Evolutionary conservation across 92 coral and sea anemone species (phyloP), one percentile per base, ranked within the genome.

Genomic region (Chrysogorgia sp.): DNA sequence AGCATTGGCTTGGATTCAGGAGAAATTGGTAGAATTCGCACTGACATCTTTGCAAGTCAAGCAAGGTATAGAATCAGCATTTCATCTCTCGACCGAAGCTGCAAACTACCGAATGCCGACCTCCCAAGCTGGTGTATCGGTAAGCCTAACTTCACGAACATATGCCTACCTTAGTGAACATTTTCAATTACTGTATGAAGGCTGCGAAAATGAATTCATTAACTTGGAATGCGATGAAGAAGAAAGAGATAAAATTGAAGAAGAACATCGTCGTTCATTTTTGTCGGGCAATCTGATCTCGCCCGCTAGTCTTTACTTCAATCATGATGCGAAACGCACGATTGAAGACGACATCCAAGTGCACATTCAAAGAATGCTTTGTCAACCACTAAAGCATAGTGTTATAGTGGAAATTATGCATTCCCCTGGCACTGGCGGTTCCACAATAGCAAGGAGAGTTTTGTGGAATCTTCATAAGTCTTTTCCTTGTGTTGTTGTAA

Each of bases 351-450:
- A 87, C 21, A 89, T 89, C 34, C 89, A 76, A 34, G 86, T 62
- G n/a, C 88, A 89, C 48, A 79, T 92, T 6, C 93, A 89, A 58
- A 86, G 97, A 2, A 70, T 92, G 3, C 65, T 92, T 0, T 89
- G 85, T 33, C 85, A 89, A 19, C 79, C 80, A 0, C 90, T 75
- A 2, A 89, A 72, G 1, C 90, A 83, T 33, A 82, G 93, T 0
- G 65, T 86, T 58, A 87, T 85, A 22, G 90, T 92, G 10, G 93
- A 86, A 61, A 89, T 92, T 40, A 82, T 81, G 28, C 97, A 92
- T 71, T 81, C 88, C 0, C 97, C 97, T 2, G 97, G 97, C 0
- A 84, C 97, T 9, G 97, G 97, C 75, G 97, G 97, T 6, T 83
- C 91, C 17, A 92, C 97, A 1, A 89, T 92, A 49, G 91, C 97